phyloP scores from a whole-genome alignment of 2,113 vertebrate genomes.

The Colius striatus region DNA sequence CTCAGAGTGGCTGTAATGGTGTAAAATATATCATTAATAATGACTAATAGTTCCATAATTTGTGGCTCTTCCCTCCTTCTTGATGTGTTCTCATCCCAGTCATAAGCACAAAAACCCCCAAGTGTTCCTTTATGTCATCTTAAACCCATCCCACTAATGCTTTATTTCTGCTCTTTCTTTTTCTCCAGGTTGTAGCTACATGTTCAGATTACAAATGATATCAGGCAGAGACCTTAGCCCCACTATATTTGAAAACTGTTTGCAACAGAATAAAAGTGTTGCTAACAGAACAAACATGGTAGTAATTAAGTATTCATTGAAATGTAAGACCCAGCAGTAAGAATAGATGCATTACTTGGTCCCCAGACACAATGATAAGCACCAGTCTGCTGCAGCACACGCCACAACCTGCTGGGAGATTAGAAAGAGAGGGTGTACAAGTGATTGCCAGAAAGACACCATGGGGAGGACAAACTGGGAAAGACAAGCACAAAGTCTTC shows the following conservation, averaged over 20 bases:
- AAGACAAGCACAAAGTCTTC: neutral
- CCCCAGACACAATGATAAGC: neutral
- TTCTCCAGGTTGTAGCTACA: neutral
- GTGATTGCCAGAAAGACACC: neutral
- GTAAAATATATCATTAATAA: conserved; percentile 35
- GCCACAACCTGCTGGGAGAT: neutral
- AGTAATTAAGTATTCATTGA: neutral
- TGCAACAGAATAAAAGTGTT: neutral
- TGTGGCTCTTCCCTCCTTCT: neutral
- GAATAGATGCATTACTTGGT: neutral
- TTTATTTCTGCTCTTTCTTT: neutral
- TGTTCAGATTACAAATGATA: neutral
- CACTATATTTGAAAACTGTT: neutral
- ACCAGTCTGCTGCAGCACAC: neutral
- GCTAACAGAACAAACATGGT: neutral
- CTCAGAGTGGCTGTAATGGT: neutral
- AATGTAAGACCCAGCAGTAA: neutral
- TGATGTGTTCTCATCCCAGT: neutral
- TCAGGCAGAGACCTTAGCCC: neutral
- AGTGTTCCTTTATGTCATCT: neutral
- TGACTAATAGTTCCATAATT: neutral
- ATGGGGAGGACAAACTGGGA: neutral
- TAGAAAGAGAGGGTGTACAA: neutral
- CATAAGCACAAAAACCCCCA: neutral
- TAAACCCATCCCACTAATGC: neutral